Evolutionary conservation across 2,888 invertebrate species (phyloP), one percentile per base, ranked within the genome.

Genomic region (Aphodius sticticus): DNA sequence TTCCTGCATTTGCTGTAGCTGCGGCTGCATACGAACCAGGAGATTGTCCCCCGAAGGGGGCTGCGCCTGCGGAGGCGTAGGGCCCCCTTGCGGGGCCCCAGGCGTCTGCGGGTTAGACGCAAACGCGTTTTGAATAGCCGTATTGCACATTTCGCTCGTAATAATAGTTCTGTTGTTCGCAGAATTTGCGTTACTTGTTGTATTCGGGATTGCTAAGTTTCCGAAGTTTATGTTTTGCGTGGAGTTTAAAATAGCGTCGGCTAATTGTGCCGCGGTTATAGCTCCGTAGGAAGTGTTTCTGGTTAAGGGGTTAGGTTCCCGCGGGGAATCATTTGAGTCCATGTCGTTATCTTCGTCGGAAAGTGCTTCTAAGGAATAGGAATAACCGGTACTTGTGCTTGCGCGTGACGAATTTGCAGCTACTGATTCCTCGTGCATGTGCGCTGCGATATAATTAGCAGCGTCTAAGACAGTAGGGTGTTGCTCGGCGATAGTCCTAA

Each of bases 1-100:
- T 87, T 98, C 97, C 83, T 94, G 93, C 96, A 99, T 96, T 86
- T 95, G 95, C 77, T 92, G 92, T 82, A 96, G 89, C 85, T 95
- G 94, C 1, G 91, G 89, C 76, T 90, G 89, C 82, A 90, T 89
- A 26, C 89, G 86, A 84, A 88, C 86, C 81, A 83, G 88, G 84
- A 88, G 84, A 70, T 76, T 82, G 35, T 87, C 87, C 74, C 84
- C 84, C 14, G 82, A 84, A 69, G 70, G 35, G 72, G 69, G 76
- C 70, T 16, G 70, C 69, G 38, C 75, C 70, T 70, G 26, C n/a
- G 77, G 71, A n/a, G 37, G n/a, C 16, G 70, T 70, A 16, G 77
- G 9, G 76, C 74, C 77, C 69, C 74, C 76, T n/a, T 71, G 6
- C 9, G 83, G 53, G 79, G 81, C n/a, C 74, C 84, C 80, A 38